Base-by-base conservation (phyloP, 2,797 vertebrate genomes). In the Pteronotus mesoamericanus region DNA sequence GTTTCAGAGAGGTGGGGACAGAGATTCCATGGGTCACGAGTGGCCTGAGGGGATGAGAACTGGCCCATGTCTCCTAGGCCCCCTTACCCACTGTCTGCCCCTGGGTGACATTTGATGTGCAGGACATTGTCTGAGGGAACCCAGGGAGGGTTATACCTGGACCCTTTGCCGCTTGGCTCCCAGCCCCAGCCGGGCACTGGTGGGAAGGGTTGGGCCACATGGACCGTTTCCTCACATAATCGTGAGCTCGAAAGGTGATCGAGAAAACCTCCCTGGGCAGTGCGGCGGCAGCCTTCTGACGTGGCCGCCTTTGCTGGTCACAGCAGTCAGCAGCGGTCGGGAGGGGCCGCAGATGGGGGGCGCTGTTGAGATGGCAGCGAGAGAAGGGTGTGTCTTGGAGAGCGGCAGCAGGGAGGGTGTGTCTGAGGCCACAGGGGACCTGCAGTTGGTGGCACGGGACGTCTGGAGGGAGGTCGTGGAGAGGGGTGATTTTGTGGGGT, bases 71-170 rank as follows among this genome's bases (percentile, higher is more conserved):
- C 59, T 51, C n/a, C 0, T 29, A 8, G 46, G n/a, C 84, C 34
- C 1, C n/a, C 66, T 3, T 6, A 1, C 42, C n/a, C 16, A 0
- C 12, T 29, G 6, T 48, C 29, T 26, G 6, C 3, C 1, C 64
- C 64, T 66, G 16, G 21, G 29, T 16, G 48, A 7, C 39, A 29
- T 48, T 8, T 39, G 48, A 14, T 6, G 24, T 9, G 1, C 32
- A 87, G 59, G 29, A 39, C 39, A 1, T 46, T 8, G 78, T 46
- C 46, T 34, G 21, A 12, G 26, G 71, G 53, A 72, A 14, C 7
- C 1, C 4, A 1, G 86, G 4, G 37, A 68, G 51, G 48, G 61
- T 57, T 19, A 29, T 4, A 10, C 55, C 10, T 21, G 16, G 83
- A 14, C 39, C n/a, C 37, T 14, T 46, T 2, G n/a, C 9, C 14